A percentile compares a stretch with the other conserved stretches of the same genome.
Conservation (phyloP, 2,113 vertebrate species). For the Nesoenas mayeri region DNA sequence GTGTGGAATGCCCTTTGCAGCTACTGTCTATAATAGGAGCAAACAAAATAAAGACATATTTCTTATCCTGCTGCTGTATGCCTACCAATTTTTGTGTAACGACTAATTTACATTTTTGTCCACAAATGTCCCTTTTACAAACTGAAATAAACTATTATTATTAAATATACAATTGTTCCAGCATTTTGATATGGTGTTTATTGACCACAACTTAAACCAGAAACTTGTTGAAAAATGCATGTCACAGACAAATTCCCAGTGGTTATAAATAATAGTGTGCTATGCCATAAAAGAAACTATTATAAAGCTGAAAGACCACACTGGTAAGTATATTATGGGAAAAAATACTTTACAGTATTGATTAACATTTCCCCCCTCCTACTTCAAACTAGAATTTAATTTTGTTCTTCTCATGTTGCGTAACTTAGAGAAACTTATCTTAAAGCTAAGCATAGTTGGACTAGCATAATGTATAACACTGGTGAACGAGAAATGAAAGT, state of each 20-base stretch:
- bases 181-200: neutral
- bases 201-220: neutral
- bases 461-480: neutral
- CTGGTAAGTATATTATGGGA: neutral
- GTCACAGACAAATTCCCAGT: neutral
- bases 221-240: neutral
- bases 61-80: neutral
- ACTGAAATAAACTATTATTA: neutral
- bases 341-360: neutral
- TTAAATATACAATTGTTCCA: neutral
- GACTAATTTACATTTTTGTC: neutral
- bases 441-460: neutral
- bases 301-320: neutral
- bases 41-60: neutral
- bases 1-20: neutral
- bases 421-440: neutral
- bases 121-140: neutral
- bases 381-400: neutral
- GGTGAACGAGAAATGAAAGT: neutral
- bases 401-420: neutral
- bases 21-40: neutral
- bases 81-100: neutral
- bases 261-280: neutral
- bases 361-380: neutral
- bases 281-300: neutral